phyloP scores from a whole-genome alignment of 2,888 invertebrate genomes.

The Teleogryllus oceanicus region DNA sequence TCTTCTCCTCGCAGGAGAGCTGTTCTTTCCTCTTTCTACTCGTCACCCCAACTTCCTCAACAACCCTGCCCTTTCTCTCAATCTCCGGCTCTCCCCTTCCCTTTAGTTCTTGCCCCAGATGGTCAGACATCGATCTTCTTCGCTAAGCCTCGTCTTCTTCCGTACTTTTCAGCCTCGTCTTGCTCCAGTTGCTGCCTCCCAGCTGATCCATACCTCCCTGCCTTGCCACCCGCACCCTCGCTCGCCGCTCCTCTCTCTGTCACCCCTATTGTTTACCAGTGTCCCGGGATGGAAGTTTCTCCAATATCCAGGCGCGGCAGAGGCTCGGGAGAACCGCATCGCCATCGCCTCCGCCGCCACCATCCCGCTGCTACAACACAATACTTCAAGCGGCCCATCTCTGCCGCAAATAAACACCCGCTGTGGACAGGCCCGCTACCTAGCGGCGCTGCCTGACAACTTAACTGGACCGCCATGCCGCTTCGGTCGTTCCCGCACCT shows the following conservation, averaged over 20 bases:
- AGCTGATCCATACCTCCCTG: background rate
- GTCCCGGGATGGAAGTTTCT: conserved; percentile 8
- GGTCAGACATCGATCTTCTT: too few relatives aligned
- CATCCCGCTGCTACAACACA: background rate
- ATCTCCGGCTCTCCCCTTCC: too few relatives aligned
- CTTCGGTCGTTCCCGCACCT: too few relatives aligned
- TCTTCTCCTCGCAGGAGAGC: too few relatives aligned
- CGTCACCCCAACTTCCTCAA: too few relatives aligned
- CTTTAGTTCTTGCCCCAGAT: too few relatives aligned
- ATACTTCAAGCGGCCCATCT: background rate
- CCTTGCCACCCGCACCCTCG: background rate
- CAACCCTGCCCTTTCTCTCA: too few relatives aligned
- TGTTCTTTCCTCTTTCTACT: too few relatives aligned
- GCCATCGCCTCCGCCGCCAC: too few relatives aligned
- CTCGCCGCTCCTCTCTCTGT: background rate
- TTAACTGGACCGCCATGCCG: too few relatives aligned
- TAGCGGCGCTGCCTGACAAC: background rate
- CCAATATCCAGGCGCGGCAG: background rate
- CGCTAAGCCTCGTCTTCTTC: too few relatives aligned
- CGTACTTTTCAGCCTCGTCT: background rate
- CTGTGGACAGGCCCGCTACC: background rate
- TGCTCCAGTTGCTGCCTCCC: background rate
- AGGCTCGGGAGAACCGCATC: background rate
- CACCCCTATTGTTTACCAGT: background rate
- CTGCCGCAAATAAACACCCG: background rate